Percentiles rank a stretch among this genome's conserved stretches.
Evolutionary conservation across 2,888 invertebrate genomes (phyloP).

Genomic region (Phorcus lineatus): DNA sequence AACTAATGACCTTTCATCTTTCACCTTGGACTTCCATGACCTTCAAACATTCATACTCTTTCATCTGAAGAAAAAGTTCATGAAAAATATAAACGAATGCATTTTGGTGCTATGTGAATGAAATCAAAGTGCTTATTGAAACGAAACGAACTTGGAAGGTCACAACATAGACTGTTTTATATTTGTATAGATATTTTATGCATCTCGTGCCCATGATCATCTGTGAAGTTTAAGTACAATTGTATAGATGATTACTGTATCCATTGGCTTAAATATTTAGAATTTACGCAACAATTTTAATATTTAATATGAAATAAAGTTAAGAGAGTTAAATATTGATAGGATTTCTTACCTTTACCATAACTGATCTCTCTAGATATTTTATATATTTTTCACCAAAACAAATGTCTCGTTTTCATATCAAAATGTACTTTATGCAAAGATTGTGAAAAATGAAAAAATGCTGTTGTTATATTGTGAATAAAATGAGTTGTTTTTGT

Average conservation of each 20-base stretch:
- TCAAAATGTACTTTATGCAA: too few species aligned
- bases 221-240: background rate
- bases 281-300: too few species aligned
- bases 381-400: too few species aligned
- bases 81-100: background rate
- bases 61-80: background rate
- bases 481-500: background rate
- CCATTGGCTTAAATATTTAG: too few species aligned
- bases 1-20: background rate
- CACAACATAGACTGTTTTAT: background rate
- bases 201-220: background rate
- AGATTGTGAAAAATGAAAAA: background rate
- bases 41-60: background rate
- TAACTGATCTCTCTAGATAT: too few species aligned
- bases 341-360: too few species aligned
- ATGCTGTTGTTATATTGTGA: background rate
- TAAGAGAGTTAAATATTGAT: too few species aligned
- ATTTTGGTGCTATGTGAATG: background rate
- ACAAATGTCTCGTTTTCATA: too few species aligned
- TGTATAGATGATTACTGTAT: too few species aligned
- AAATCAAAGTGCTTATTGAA: background rate
- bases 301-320: too few species aligned
- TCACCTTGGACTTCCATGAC: slow-evolving; percentile 12
- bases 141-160: background rate
- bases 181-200: background rate